A percentile compares a stretch with the other conserved stretches of the same genome.
Conservation (phyloP, 2,888 invertebrate species). For the Pemphredon lugubris region DNA sequence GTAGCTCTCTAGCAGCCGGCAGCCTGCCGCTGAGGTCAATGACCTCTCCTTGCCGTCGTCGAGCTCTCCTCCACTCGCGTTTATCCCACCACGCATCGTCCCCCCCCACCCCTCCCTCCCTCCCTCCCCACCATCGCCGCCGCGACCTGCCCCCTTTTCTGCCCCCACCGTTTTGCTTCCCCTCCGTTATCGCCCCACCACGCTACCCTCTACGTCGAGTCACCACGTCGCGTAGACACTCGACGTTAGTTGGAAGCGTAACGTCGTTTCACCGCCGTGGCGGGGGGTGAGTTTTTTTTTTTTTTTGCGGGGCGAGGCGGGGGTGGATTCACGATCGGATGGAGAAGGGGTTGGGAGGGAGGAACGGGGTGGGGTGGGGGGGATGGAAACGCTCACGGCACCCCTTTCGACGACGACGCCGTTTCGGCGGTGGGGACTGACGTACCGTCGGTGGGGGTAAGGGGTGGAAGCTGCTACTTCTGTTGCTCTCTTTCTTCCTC, state of each 20-base stretch:
- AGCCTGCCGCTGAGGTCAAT: constrained; percentile 80
- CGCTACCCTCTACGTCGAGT: constrained; percentile 7
- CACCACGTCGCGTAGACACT: constrained; percentile 42
- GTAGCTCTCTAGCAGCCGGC: constrained; percentile 80
- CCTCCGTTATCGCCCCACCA: constrained; percentile 6
- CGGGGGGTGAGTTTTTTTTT: constrained; percentile 45
- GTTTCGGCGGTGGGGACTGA: not conserved
- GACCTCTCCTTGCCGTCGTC: constrained; percentile 79
- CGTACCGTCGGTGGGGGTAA: constrained; percentile 4
- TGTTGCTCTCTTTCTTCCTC: constrained; percentile 27
- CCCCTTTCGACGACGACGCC: too few species aligned
- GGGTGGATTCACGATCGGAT: too few species aligned
- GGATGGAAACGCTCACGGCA: too few species aligned
- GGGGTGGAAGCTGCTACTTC: constrained; percentile 34
- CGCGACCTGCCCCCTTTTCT: constrained; percentile 18
- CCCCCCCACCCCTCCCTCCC: constrained; percentile 16
- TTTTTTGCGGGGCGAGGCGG: too few species aligned
- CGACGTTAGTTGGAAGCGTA: constrained; percentile 39
- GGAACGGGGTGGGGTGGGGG: constrained; percentile 18
- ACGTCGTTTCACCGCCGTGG: constrained; percentile 39
- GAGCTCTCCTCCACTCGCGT: constrained; percentile 72
- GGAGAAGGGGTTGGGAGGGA: constrained; percentile 31
- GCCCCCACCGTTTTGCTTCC: constrained; percentile 5
- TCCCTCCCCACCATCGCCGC: constrained; percentile 27
- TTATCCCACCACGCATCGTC: constrained; percentile 30